Evolutionary conservation across 2,797 vertebrate species (phyloP), one percentile per base, ranked within the genome.

Genomic region (Thunnus albacares): DNA sequence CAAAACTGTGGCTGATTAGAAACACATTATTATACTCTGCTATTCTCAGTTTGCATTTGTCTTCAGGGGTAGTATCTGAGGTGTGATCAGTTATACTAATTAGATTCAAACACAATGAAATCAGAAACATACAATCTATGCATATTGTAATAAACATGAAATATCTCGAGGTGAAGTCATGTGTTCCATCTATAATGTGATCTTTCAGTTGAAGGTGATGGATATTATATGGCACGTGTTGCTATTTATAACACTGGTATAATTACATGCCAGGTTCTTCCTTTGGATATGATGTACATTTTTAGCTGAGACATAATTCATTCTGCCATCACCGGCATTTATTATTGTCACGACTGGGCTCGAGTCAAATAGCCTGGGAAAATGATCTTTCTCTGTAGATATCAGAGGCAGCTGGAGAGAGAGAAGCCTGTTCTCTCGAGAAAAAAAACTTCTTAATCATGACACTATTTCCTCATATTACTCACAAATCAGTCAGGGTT

Each of bases 261-360:
- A 93, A 94, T 93, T 93, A 91, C 79, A 87, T 88, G 80, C 66
- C 91, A 90, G 73, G 75, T 89, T 90, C 83, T 82, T 91, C 82
- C 84, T 89, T 90, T 82, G 73, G 83, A 77, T 75, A 67, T 81
- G 87, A 91, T 89, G 87, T 87, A 92, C 77, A 86, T 88, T 93
- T 92, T 87, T 89, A 89, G 86, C 84, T 57, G 74, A 90, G 85
- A 77, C 87, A 87, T 93, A 86, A 91, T 89, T 94, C 86, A 90
- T 88, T 71, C 71, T 81, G 89, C 82, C 89, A 81, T 75, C 56
- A 35, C 86, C 73, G 82, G 72, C 83, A 86, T 93, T 91, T 83
- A 92, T 93, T 93, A 93, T 84, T 41, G 77, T 90, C 89, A 83
- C 14, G 58, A 88, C 75, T 47, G 71, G 69, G 81, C 75, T 82